phyloP scores from a whole-genome alignment of 2,888 invertebrate species.

The Strigamia maritima region DNA sequence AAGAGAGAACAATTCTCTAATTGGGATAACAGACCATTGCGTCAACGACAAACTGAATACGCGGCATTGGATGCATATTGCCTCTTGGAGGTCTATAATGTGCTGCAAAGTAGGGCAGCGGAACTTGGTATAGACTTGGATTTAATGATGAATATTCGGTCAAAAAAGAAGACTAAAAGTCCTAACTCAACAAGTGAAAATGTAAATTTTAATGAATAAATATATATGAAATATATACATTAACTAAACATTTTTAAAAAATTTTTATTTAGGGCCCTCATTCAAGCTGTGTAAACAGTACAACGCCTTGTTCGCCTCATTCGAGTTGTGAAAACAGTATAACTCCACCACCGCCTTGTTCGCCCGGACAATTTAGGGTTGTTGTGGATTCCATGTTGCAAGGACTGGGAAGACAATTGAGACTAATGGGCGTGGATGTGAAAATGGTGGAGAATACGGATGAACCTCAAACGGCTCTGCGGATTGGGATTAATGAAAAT shows the following conservation, averaged over 20 bases:
- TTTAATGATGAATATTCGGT: background rate
- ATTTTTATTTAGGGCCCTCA: background rate
- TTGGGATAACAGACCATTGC: conserved; percentile 79
- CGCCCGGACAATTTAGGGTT: conserved; percentile 49
- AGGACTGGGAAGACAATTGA: conserved; percentile 62
- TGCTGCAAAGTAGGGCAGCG: background rate
- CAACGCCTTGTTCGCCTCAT: background rate
- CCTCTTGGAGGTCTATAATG: conserved; percentile 12
- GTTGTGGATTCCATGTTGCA: conserved; percentile 61
- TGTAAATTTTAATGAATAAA: conserved; percentile 43
- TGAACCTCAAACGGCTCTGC: conserved; percentile 58
- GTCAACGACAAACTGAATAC: conserved; percentile 73
- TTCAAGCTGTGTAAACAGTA: background rate
- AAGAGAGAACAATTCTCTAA: conserved; percentile 90
- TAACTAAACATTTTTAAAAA: too few relatives aligned
- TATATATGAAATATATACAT: too few relatives aligned
- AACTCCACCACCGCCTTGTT: background rate
- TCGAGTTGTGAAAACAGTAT: background rate
- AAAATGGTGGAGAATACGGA: conserved; percentile 56
- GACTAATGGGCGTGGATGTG: conserved; percentile 64
- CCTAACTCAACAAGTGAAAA: conserved; percentile 56
- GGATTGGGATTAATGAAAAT: conserved; percentile 48
- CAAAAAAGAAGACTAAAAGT: conserved; percentile 61
- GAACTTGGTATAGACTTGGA: background rate
- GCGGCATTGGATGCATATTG: conserved; percentile 58